Base-by-base conservation (phyloP, 2,797 vertebrate species). In the Chanos chanos region DNA sequence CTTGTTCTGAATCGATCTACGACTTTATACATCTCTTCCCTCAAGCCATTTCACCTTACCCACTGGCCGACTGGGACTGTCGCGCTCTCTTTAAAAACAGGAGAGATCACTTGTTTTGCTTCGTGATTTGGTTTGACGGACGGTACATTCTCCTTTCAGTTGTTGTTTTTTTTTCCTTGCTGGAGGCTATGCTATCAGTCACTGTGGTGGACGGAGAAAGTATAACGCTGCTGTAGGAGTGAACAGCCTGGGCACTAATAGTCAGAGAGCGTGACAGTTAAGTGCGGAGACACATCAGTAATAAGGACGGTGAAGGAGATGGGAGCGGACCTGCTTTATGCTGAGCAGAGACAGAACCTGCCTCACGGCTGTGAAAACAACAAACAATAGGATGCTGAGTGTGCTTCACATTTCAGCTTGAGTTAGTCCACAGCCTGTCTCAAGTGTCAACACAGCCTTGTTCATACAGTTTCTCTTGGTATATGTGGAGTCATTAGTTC, bases 121-220 rank as follows among this genome's bases (percentile, higher is more conserved):
- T 65, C 70, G 58, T 69, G 64, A 81, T 67, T 76, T 70, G 66
- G 47, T 63, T 28, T 68, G 71, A 74, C 77, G 63, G 8, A 27
- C 66, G 73, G 76, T 44, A 58, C 47, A 45, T 44, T 48, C 55
- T 66, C 55, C 16, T 36, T 47, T 55, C 31, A 49, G 72, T 70
- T 77, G 68, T 77, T 79, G 70, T 76, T 79, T 85, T 82, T 81
- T 75, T 77, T 82, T 77, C 79, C 60, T 78, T 73, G 75, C 81
- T 75, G 52, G 63, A 68, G 65, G 80, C 74, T 52, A 52, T 59
- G 56, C 70, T 76, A 85, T 87, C 77, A 85, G 85, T 87, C 80
- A 85, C 61, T 45, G 61, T 51, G 47, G 70, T 69, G 66, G 67
- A 52, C 48, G 22, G 44, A 68, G 57, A 70, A 74, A 78, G 72